Percentiles rank a stretch among this genome's conserved stretches.
phyloP scores from a whole-genome alignment of 2,888 invertebrate genomes.

The Heliconius ethilla region DNA sequence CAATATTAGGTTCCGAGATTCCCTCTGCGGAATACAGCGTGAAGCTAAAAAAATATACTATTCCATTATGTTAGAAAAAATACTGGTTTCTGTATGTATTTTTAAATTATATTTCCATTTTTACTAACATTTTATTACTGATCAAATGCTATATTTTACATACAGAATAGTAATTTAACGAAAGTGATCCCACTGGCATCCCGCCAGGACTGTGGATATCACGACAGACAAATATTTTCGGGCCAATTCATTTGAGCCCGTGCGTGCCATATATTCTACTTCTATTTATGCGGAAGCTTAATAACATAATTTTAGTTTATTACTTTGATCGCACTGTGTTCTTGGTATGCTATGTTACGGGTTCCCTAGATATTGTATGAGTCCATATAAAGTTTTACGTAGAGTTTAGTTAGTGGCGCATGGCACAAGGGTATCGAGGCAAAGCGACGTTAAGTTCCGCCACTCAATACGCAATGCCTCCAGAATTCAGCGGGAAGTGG shows the following conservation, averaged over 20 bases:
- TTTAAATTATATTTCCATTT: neutral
- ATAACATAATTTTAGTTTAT: conserved; percentile 72
- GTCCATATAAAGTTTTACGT: neutral
- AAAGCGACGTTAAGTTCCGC: no score
- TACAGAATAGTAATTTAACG: conserved; percentile 61
- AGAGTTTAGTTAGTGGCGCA: no score
- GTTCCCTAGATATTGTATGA: neutral
- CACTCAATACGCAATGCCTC: no score
- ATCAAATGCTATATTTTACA: conserved; percentile 58
- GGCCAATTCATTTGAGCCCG: conserved; percentile 71
- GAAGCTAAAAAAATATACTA: no score
- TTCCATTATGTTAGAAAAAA: no score
- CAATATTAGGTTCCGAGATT: no score
- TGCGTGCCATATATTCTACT: conserved; percentile 65
- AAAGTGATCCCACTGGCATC: conserved; percentile 77
- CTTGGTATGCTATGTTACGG: neutral
- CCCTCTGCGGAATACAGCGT: no score
- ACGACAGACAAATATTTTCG: conserved; percentile 79
- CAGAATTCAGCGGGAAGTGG: no score
- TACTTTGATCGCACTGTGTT: conserved; percentile 36
- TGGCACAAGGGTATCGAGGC: no score
- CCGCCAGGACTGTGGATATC: conserved; percentile 59
- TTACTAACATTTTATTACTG: conserved; percentile 33
- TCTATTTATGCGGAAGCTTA: conserved; percentile 70
- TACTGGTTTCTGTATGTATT: neutral